Percentiles rank a stretch among this genome's conserved stretches.
Evolutionary conservation across 2,888 invertebrate genomes (phyloP).

Genomic region (Lithosia quadra): DNA sequence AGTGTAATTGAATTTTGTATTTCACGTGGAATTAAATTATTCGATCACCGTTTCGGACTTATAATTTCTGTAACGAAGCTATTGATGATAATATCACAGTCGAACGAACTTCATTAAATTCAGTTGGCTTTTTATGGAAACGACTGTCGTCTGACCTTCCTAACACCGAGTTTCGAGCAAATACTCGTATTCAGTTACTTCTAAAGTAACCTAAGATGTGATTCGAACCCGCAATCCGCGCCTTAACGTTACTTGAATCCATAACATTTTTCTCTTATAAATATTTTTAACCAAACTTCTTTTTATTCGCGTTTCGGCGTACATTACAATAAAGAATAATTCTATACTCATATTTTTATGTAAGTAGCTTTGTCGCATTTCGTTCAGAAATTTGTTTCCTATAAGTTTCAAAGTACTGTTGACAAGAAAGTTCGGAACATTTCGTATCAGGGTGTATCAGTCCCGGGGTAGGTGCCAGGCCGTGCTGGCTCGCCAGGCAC

Average conservation of each 20-base stretch:
- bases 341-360: neutral
- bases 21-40: conserved; percentile 3
- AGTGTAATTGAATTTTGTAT: neutral
- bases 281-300: no score
- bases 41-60: neutral
- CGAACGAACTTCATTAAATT: no score
- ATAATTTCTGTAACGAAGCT: conserved; percentile 16
- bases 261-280: no score
- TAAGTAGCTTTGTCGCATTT: conserved; percentile 23
- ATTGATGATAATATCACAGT: neutral
- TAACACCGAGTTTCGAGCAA: no score
- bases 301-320: neutral
- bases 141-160: no score
- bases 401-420: conserved; percentile 43
- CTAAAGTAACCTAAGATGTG: no score
- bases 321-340: neutral
- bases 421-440: conserved; percentile 44
- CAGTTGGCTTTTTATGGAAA: no score
- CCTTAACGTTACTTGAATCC: no score
- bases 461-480: conserved; percentile 38
- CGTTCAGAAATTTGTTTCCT: conserved; percentile 33
- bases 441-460: conserved; percentile 49
- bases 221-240: no score
- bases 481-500: conserved; percentile 39
- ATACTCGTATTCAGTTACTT: no score